Evolutionary conservation across 2,113 vertebrate species (phyloP).

Genomic region (Crocuta crocuta): DNA sequence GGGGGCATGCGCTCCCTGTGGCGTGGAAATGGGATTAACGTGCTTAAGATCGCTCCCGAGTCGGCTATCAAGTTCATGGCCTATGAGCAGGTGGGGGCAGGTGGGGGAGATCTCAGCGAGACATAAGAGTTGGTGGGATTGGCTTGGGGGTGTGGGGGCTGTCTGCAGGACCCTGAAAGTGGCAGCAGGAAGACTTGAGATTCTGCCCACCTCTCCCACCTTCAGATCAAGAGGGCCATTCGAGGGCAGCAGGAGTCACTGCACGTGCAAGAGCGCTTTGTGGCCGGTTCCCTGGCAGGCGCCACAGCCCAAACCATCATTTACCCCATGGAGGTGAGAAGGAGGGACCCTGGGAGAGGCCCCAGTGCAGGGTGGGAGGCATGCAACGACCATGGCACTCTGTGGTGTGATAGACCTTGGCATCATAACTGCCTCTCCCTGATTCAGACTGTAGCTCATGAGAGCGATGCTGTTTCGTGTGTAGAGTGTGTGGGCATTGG

Average conservation of each 20-base stretch:
- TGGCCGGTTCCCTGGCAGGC: constrained; percentile 93
- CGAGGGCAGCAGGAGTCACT: constrained; percentile 88
- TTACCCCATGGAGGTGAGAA: constrained; percentile 94
- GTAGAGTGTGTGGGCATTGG: neutral
- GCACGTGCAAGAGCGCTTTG: constrained; percentile 90
- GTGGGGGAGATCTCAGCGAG: neutral
- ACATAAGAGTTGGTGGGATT: fast-evolving
- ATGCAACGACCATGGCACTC: fast-evolving
- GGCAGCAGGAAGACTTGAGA: neutral
- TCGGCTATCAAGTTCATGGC: constrained; percentile 99
- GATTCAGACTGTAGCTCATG: neutral
- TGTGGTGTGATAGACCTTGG: fast-evolving
- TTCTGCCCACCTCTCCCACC: neutral
- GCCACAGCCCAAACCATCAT: constrained; percentile 93
- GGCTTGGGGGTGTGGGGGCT: neutral
- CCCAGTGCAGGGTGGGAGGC: neutral
- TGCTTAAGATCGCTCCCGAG: constrained; percentile 97
- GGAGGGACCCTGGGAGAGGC: neutral
- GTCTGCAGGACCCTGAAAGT: neutral
- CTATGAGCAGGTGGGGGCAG: constrained; percentile 93
- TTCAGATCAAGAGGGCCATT: constrained; percentile 91
- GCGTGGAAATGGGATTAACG: constrained; percentile 95
- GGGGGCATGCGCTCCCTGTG: constrained; percentile 91
- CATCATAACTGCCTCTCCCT: neutral
- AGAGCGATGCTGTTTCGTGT: neutral